These are phyloP conservation scores for Lepidocyrtinus sp. DNA, from an alignment of 2,888 invertebrate species.

Conservation along the genomic window DNA sequence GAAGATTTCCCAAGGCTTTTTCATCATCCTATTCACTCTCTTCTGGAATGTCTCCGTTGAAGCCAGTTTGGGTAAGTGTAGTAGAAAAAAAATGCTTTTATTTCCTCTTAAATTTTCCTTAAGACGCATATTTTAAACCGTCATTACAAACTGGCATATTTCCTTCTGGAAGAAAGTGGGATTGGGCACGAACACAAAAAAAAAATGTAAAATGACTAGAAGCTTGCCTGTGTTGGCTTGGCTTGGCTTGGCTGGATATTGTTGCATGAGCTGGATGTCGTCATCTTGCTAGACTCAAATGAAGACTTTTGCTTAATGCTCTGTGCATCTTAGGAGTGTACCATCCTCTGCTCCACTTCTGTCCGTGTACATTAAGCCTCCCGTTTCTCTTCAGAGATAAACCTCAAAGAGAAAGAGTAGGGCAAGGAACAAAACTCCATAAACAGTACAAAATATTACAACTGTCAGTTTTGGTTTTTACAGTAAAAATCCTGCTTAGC, in stretches of 20 bases:
- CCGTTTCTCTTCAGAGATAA: constrained; percentile 6
- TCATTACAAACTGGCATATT: constrained; percentile 12
- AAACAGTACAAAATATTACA: constrained; percentile 18
- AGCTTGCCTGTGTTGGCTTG: too few species aligned
- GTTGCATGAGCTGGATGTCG: neutral
- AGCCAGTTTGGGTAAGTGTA: constrained; percentile 52
- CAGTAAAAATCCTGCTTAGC: constrained; percentile 4
- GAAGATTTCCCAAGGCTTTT: constrained; percentile 58
- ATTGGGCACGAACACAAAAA: neutral
- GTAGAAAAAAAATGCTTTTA: neutral
- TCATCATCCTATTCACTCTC: constrained; percentile 56
- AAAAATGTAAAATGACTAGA: too few species aligned
- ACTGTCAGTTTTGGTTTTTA: constrained; percentile 17
- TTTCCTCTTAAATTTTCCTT: neutral
- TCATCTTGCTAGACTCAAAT: neutral
- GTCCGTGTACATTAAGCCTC: constrained; percentile 39
- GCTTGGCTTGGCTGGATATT: neutral
- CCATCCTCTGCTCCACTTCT: constrained; percentile 28
- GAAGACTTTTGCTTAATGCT: constrained; percentile 13
- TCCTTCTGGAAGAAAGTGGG: neutral
- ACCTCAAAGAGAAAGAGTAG: neutral
- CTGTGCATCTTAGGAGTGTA: neutral
- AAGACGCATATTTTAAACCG: neutral
- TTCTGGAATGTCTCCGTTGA: constrained; percentile 57
- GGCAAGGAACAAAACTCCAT: constrained; percentile 3